A percentile compares a stretch with the other conserved stretches of the same genome.
Evolutionary conservation across 2,888 invertebrate species (phyloP).

Genomic region (Megamerina dolium): DNA sequence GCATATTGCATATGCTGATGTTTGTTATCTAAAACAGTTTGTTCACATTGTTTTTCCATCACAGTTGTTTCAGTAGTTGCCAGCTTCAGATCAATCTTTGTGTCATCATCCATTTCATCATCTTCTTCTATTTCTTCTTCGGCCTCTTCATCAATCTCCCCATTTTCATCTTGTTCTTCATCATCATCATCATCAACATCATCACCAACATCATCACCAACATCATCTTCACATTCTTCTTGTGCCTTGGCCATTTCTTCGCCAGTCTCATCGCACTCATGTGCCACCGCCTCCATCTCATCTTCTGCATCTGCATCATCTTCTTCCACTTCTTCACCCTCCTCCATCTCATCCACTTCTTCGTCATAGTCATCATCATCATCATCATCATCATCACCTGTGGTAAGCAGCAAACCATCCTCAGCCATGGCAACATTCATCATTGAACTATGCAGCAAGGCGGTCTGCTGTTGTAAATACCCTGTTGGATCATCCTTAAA

Average conservation of each 20-base stretch:
- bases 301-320: constrained; percentile 7
- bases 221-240: constrained; percentile 11
- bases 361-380: constrained; percentile 10
- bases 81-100: not conserved
- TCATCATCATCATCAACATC: constrained; percentile 9
- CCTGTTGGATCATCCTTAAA: constrained; percentile 90
- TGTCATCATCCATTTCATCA: constrained; percentile 11
- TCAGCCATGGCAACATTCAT: constrained; percentile 47
- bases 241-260: constrained; percentile 1
- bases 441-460: constrained; percentile 76
- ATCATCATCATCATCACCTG: constrained; percentile 15
- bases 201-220: constrained; percentile 10
- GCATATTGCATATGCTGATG: constrained; percentile 4
- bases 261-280: constrained; percentile 1
- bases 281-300: constrained; percentile 1
- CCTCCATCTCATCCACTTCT: constrained; percentile 1
- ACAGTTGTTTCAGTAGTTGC: constrained; percentile 12
- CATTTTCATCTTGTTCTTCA: constrained; percentile 5
- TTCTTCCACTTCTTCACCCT: constrained; percentile 11
- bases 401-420: constrained; percentile 8
- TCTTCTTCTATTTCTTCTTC: constrained; percentile 15
- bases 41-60: no score
- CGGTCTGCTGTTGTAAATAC: constrained; percentile 85
- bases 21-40: no score
- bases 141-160: constrained; percentile 9